Conservation (phyloP, 2,888 invertebrate genomes). For the Lasius platythorax region DNA sequence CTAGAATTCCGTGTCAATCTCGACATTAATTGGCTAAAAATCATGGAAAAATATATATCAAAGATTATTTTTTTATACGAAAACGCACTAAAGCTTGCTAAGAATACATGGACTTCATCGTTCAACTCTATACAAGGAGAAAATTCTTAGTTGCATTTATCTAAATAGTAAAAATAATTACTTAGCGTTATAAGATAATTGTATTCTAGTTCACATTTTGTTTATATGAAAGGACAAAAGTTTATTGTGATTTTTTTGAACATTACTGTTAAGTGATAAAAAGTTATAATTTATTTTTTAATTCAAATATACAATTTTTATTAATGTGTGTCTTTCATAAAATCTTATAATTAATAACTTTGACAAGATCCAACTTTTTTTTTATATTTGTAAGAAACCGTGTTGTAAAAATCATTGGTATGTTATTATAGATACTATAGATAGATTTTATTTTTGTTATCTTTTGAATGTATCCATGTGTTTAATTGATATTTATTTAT, state of each 20-base stretch:
- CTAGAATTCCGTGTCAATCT: slow-evolving; percentile 31
- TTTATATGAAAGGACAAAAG: not conserved
- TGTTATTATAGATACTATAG: not conserved
- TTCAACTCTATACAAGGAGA: not conserved
- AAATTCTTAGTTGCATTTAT: slow-evolving; percentile 6
- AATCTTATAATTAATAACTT: not conserved
- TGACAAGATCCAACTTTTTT: not conserved
- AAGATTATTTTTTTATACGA: slow-evolving; percentile 53
- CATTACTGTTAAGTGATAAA: not conserved
- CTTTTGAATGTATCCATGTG: not conserved
- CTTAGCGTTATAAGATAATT: slow-evolving; percentile 7
- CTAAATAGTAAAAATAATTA: not conserved
- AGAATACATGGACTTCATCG: not conserved
- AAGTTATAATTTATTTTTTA: not conserved
- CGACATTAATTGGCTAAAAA: slow-evolving; percentile 39
- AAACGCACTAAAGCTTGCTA: slow-evolving; percentile 16
- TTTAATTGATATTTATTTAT: slow-evolving; percentile 4
- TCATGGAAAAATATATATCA: slow-evolving; percentile 27
- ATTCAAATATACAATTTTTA: not conserved
- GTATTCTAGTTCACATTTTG: not conserved
- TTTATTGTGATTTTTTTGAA: not conserved
- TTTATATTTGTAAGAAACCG: not conserved
- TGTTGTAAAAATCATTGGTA: not conserved
- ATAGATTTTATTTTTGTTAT: not conserved
- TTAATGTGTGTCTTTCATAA: not conserved